phyloP scores from a whole-genome alignment of 2,113 vertebrate species.

The Aramus guarauna region DNA sequence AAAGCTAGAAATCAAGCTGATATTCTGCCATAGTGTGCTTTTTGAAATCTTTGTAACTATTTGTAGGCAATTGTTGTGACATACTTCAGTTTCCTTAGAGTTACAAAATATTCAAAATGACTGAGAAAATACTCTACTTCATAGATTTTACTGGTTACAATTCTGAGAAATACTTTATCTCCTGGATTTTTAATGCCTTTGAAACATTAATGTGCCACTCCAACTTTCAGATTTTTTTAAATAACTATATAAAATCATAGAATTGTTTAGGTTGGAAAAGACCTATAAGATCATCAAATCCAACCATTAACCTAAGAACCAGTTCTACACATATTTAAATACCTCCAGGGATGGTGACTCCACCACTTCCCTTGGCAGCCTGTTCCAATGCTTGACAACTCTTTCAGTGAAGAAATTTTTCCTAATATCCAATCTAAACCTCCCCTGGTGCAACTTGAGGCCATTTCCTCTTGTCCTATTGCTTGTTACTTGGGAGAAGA shows the following conservation, averaged over 20 bases:
- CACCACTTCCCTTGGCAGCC: no score
- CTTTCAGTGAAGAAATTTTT: no score
- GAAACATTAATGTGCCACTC: background rate
- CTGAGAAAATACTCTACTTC: fast-evolving
- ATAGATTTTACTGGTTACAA: background rate
- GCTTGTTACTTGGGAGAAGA: no score
- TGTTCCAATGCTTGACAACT: no score
- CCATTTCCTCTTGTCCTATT: no score
- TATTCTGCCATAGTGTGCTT: background rate
- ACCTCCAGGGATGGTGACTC: no score
- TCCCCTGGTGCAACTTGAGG: no score
- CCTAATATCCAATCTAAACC: no score
- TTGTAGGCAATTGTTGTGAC: background rate
- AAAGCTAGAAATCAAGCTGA: background rate
- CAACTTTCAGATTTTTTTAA: background rate
- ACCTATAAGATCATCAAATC: no score
- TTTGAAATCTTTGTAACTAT: background rate
- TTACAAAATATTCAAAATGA: background rate
- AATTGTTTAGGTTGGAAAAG: no score
- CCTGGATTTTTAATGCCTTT: background rate
- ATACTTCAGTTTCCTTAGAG: background rate
- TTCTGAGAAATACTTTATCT: background rate
- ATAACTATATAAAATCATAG: background rate
- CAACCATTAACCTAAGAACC: no score
- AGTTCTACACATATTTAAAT: no score